Evolutionary conservation across 37 sponge, comb jelly and placozoan genomes (phyloP), one percentile per base, ranked within the genome.

Genomic region (Chondrilla cf. caribensis): DNA sequence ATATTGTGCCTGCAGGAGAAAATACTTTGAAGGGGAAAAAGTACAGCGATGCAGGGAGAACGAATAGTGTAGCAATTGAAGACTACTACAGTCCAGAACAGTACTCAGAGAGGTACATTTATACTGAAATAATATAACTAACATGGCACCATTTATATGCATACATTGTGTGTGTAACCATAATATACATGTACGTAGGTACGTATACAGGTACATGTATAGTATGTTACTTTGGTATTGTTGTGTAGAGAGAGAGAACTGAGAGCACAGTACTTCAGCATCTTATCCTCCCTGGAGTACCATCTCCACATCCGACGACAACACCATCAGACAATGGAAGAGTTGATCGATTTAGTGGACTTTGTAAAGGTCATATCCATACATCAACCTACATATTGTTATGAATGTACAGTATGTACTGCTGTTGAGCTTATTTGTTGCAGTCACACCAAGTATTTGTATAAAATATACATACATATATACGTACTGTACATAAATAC

Each of bases 321-420:
- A 19, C 78, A 84, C 59, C 85, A 80, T 26, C 25, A 24, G 25
- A 84, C 82, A 4, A 58, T 91, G 31, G 68, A 87, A 19, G 82
- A 91, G 33, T 70, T 91, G 22, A 87, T 91, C 22, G 91, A 86
- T 58, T 58, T 91, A 19, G 82, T 87, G 19, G 91, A 91, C 58
- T 60, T 87, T 40, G 75, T 85, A 42, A 87, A 91, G 42, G 76
- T 73, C 57, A 55, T 55, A 55, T 55, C 11, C 17, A 55, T 55
- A 55, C 17, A 55, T 55, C 11, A 55, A 55, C n/a, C n/a, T n/a
- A n/a, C n/a, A n/a, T n/a, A n/a, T n/a, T n/a, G n/a, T n/a, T n/a
- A n/a, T n/a, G n/a, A n/a, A n/a, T n/a, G n/a, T n/a, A n/a, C n/a
- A n/a, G n/a, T n/a, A n/a, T n/a, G n/a, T n/a, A n/a, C n/a, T n/a